These are phyloP conservation scores for Toxotes lorentzi DNA, from an alignment of 2,797 vertebrate species.

Conservation along the genomic window DNA sequence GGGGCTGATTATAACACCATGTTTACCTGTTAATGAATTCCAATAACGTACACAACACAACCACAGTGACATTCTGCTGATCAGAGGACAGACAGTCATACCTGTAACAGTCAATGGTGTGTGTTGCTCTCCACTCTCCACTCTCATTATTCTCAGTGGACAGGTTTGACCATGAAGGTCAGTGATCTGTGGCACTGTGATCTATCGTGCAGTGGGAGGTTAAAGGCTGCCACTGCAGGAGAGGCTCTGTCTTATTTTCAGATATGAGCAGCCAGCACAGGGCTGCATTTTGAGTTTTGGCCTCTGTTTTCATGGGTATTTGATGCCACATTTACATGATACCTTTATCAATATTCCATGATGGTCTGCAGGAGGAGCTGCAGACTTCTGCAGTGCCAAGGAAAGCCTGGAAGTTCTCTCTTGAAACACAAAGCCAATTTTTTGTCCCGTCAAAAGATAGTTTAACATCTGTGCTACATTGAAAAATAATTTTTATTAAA, in stretches of 20 bases:
- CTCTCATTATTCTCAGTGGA: slow-evolving; percentile 29
- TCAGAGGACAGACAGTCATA: too few relatives aligned
- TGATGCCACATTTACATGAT: slow-evolving; percentile 10
- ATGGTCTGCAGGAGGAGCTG: slow-evolving; percentile 2
- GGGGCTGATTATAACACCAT: too few relatives aligned
- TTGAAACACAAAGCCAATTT: not conserved
- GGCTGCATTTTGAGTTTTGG: not conserved
- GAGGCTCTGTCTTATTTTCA: not conserved
- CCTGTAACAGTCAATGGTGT: too few relatives aligned
- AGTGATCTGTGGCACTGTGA: slow-evolving; percentile 43
- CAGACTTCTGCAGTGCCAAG: not conserved
- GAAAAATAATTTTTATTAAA: too few relatives aligned
- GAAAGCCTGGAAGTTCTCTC: not conserved
- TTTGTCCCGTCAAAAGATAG: not conserved
- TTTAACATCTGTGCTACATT: not conserved
- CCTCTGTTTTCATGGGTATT: slow-evolving; percentile 7
- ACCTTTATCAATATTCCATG: slow-evolving; percentile 18
- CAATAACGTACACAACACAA: too few relatives aligned
- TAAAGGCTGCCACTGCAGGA: slow-evolving; percentile 7
- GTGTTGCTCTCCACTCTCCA: too few relatives aligned
- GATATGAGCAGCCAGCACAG: not conserved
- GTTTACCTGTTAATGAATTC: too few relatives aligned
- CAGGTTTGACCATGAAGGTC: slow-evolving; percentile 47
- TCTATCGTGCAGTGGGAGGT: slow-evolving; percentile 31
- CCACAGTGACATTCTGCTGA: too few relatives aligned